Conservation (phyloP, 2,888 invertebrate species). For the Volucella bombylans region DNA sequence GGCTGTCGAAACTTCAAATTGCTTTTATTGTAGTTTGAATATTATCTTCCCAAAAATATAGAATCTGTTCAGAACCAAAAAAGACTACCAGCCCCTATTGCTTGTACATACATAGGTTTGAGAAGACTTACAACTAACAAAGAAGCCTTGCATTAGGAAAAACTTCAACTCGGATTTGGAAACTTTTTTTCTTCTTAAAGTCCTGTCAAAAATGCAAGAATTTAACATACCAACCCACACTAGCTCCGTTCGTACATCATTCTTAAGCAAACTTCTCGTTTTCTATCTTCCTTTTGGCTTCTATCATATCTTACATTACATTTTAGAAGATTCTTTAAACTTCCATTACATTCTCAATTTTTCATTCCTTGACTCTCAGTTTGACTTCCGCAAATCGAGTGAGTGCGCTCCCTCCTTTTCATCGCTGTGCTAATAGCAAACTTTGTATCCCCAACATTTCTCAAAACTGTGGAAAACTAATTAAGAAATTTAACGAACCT, state of each 20-base stretch:
- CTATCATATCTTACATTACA: neutral
- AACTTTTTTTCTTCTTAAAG: too few species aligned
- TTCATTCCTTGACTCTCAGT: conserved; percentile 33
- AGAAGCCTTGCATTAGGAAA: too few species aligned
- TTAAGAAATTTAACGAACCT: conserved; percentile 74
- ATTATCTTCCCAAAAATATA: too few species aligned
- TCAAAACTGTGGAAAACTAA: conserved; percentile 71
- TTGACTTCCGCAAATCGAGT: conserved; percentile 21
- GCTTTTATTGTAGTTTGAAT: too few species aligned
- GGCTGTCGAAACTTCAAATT: too few species aligned
- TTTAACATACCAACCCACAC: too few species aligned
- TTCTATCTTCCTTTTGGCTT: neutral
- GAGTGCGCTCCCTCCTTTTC: neutral
- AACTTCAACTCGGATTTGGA: too few species aligned
- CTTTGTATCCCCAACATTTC: conserved; percentile 66
- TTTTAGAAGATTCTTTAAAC: conserved; percentile 15
- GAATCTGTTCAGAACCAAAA: too few species aligned
- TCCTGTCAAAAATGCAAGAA: too few species aligned
- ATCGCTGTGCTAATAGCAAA: conserved; percentile 47
- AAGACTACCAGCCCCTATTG: too few species aligned
- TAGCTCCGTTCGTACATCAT: neutral
- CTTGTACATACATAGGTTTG: too few species aligned
- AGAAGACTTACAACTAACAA: too few species aligned
- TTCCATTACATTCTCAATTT: conserved; percentile 40
- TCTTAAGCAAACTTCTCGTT: neutral